Evolutionary conservation across 2,888 invertebrate genomes (phyloP), one percentile per base, ranked within the genome.

Genomic region (Caradrina clavipalpis): DNA sequence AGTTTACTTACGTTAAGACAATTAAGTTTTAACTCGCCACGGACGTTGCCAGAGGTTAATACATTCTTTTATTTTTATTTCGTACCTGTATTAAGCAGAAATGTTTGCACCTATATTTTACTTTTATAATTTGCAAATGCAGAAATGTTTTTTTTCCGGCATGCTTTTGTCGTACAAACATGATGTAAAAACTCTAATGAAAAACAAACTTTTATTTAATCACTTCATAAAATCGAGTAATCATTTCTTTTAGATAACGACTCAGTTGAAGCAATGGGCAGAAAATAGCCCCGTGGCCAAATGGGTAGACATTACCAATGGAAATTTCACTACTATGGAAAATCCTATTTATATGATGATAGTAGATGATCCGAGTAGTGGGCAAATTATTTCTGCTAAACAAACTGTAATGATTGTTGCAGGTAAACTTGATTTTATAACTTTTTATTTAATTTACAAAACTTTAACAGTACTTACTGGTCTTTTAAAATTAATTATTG

Each of bases 331-430:
- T 8, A 85, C 89, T 2, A 95, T 96, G 95, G 94, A 95, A 80
- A 95, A 95, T 83, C 94, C 95, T 22, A 95, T 96, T 73, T 90
- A 95, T 69, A 91, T 96, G 94, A 92, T 95, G 90, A 90, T 92
- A 59, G 90, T 96, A 6, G 95, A 96, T 70, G 95, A 96, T 68
- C 95, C 93, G 0, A 95, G 94, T 50, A 94, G 92, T 69, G 95
- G 96, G 2, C 95, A 96, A 87, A 91, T 92, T 35, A 72, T 91
- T 59, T 88, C 93, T 54, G 94, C 95, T 42, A 96, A 96, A 79
- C 90, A 92, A 75, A 95, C 94, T 51, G 94, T 95, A 13, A 91
- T 95, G 91, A 88, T 95, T 35, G 90, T 95, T 66, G 94, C 95
- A 84, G 95, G 95, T 95, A 86, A 71, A 17, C 21, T 42, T 55